Percentiles rank a stretch among this genome's conserved stretches.
Conservation (phyloP, 2,113 vertebrate genomes). For the Melanocharis versteri region DNA sequence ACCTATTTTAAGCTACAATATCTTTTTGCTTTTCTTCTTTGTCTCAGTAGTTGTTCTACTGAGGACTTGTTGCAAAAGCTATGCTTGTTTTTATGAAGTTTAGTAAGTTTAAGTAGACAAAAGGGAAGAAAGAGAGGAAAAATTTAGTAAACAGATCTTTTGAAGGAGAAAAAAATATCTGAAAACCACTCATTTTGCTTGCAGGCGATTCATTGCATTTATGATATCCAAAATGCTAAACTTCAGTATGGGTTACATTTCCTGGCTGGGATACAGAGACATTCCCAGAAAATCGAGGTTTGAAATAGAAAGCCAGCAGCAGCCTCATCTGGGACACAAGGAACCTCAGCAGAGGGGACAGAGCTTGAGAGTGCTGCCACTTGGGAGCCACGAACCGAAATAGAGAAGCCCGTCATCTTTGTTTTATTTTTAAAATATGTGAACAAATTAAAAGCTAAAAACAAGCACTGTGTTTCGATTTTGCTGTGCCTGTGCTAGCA, state of each 20-base stretch:
- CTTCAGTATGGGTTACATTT: not conserved
- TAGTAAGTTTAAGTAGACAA: not conserved
- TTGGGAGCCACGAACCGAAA: not conserved
- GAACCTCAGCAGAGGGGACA: not conserved
- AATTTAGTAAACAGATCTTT: not conserved
- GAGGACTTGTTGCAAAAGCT: not conserved
- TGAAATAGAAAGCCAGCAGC: conserved; percentile 31
- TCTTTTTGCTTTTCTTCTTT: not conserved
- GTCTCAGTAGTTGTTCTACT: not conserved
- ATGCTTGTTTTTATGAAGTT: not conserved
- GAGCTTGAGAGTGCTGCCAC: not conserved
- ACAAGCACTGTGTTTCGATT: not conserved
- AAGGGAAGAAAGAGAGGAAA: not conserved
- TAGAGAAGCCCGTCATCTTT: not conserved
- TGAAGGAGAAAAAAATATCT: not conserved
- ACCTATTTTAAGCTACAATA: not conserved
- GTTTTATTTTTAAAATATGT: not conserved
- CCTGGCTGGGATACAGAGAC: not conserved
- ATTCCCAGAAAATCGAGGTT: not conserved
- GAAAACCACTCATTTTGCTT: not conserved
- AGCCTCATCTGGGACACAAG: not conserved
- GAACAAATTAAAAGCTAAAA: not conserved
- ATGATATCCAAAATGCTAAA: not conserved
- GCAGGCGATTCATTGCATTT: not conserved
- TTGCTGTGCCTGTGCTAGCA: not conserved